phyloP scores from a whole-genome alignment of 2,113 vertebrate species.

The Psittacara wagleri region DNA sequence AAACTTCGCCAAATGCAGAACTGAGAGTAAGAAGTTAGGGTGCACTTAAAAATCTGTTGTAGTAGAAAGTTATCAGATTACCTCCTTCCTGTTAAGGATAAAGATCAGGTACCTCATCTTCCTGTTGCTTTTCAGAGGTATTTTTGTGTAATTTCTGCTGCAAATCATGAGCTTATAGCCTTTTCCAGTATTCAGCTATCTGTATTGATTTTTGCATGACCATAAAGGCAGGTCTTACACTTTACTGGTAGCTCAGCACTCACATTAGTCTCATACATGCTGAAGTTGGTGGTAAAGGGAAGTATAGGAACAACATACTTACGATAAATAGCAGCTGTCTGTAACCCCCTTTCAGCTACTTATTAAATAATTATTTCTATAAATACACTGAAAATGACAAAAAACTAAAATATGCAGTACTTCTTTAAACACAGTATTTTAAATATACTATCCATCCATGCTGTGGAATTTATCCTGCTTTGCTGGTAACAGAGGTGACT shows the following conservation, averaged over 20 bases:
- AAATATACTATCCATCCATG: neutral
- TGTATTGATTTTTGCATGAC: neutral
- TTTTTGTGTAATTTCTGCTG: neutral
- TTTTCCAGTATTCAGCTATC: neutral
- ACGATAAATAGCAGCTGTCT: neutral
- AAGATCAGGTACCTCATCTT: slow-evolving; percentile 14
- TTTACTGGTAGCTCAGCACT: neutral
- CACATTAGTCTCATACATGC: neutral
- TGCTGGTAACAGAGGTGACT: neutral
- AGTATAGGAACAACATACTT: neutral
- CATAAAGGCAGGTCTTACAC: neutral
- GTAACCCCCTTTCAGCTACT: neutral
- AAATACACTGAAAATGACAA: neutral
- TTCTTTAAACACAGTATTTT: neutral
- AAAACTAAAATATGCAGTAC: neutral
- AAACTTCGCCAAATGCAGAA: neutral
- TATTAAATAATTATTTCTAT: neutral
- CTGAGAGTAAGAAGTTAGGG: neutral
- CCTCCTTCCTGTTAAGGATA: slow-evolving; percentile 32
- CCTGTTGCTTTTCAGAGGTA: slow-evolving; percentile 26
- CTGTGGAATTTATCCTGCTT: neutral
- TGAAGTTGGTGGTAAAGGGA: neutral
- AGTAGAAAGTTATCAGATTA: slow-evolving; percentile 21
- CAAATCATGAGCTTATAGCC: neutral
- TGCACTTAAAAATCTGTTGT: neutral